A percentile compares a stretch with the other conserved stretches of the same genome.
These are phyloP conservation scores for human (Homo sapiens) DNA, from an alignment of 2,113 vertebrate species.

Conservation along the genomic window DNA sequence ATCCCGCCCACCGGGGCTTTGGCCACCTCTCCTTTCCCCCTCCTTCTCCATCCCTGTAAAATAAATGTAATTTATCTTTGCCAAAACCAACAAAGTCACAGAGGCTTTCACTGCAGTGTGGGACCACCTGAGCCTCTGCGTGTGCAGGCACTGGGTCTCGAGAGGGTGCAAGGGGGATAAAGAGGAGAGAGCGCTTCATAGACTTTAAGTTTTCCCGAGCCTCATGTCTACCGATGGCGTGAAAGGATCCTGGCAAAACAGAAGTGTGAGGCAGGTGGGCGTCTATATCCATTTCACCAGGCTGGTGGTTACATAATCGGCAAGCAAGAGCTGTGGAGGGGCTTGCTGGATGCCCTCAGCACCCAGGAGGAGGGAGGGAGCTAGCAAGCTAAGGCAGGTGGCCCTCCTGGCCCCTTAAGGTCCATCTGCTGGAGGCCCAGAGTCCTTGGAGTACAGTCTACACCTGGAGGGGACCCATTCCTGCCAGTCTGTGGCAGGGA, in stretches of 20 bases:
- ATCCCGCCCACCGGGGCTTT: neutral
- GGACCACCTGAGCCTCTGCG: neutral
- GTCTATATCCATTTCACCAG: neutral
- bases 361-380: neutral
- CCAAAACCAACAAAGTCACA: neutral
- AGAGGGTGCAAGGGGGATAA: neutral
- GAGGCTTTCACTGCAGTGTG: neutral
- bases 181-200: neutral
- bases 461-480: neutral
- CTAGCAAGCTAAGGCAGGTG: neutral
- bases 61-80: slow-evolving; percentile 42
- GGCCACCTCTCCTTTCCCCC: neutral
- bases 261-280: neutral
- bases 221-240: neutral
- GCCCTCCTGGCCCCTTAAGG: neutral
- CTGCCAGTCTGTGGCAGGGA: slow-evolving; percentile 2
- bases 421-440: neutral
- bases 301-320: neutral
- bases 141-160: neutral
- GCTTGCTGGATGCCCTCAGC: neutral
- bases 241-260: neutral
- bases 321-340: neutral
- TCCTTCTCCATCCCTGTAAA: slow-evolving; percentile 42
- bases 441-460: neutral
- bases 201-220: neutral